phyloP scores from a whole-genome alignment of 1,140 invertebrate species.

The Andrena cerasifolii region DNA sequence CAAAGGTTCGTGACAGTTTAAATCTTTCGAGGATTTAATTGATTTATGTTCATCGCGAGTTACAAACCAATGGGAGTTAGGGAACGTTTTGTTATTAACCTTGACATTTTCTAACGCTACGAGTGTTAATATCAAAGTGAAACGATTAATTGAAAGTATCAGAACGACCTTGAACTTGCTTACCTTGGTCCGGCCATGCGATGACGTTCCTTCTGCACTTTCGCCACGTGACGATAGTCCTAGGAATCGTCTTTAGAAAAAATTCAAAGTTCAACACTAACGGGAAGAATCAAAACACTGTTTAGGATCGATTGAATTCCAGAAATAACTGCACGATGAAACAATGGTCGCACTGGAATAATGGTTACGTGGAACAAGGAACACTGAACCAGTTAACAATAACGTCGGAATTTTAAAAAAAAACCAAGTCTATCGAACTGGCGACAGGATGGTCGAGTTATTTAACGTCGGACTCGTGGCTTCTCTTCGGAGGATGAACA shows the following conservation, averaged over 20 bases:
- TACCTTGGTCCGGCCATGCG: slow-evolving; percentile 62
- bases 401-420: not conserved
- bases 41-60: too few species aligned
- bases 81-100: too few species aligned
- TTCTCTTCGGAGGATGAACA: not conserved
- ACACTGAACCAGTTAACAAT: slow-evolving; percentile 24
- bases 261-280: not conserved
- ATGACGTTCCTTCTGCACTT: slow-evolving; percentile 51
- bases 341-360: slow-evolving; percentile 22
- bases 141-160: not conserved
- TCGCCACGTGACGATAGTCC: slow-evolving; percentile 49
- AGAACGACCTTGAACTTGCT: slow-evolving; percentile 24
- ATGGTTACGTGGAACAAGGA: slow-evolving; percentile 20
- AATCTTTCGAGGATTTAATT: too few species aligned
- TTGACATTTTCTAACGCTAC: not conserved
- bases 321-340: slow-evolving; percentile 1
- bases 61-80: too few species aligned
- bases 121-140: too few species aligned
- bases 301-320: not conserved
- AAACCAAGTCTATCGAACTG: slow-evolving; percentile 9
- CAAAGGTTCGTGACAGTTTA: too few species aligned
- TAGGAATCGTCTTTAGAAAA: not conserved
- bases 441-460: not conserved
- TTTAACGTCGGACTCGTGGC: slow-evolving; percentile 1
- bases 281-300: not conserved